Base-by-base conservation (phyloP, 1,140 invertebrate genomes). In the Brachionus rubens region DNA sequence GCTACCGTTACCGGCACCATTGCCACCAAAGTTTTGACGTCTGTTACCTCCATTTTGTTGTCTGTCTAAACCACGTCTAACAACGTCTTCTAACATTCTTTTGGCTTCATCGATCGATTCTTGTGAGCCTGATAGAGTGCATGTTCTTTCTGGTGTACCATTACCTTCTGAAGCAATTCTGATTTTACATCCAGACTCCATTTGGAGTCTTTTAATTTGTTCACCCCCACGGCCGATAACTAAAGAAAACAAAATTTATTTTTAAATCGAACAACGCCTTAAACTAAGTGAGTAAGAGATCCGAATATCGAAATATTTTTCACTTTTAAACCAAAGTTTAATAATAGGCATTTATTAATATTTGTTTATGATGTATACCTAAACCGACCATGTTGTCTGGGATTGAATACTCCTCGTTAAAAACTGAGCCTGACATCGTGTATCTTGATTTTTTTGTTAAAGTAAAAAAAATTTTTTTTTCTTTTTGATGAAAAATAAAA, bases 181-280 rank as follows among this genome's bases (percentile, higher is more conserved):
- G 80, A 99, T 93, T 87, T 97, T 98, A 84, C 94, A 96, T 65
- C 94, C 94, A 50, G 93, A 92, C 86, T 98, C 94, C 7, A 90
- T 90, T 85, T 98, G 96, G 75, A 99, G 88, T 81, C 93, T 88
- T 19, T 91, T 92, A 70, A 98, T 96, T 85, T 96, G 94, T 86
- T 98, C 95, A 40, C 94, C 94, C 67, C 93, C 92, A 82, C 95
- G 91, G 56, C 96, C 96, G 80, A 87, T 87, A 46, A 87, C 85
- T 72, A 50, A 16, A 30, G 46, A 67, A 43, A 14, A 28, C 33
- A 54, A 54, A n/a, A n/a, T n/a, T n/a, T n/a, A n/a, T n/a, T n/a
- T n/a, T n/a, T n/a, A n/a, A n/a, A n/a, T n/a, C n/a, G n/a, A n/a
- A n/a, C n/a, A n/a, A n/a, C n/a, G n/a, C n/a, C n/a, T n/a, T 36